Evolutionary conservation across 2,797 vertebrate species (phyloP), one percentile per base, ranked within the genome.

Genomic region (Pseudomugil tenellus): DNA sequence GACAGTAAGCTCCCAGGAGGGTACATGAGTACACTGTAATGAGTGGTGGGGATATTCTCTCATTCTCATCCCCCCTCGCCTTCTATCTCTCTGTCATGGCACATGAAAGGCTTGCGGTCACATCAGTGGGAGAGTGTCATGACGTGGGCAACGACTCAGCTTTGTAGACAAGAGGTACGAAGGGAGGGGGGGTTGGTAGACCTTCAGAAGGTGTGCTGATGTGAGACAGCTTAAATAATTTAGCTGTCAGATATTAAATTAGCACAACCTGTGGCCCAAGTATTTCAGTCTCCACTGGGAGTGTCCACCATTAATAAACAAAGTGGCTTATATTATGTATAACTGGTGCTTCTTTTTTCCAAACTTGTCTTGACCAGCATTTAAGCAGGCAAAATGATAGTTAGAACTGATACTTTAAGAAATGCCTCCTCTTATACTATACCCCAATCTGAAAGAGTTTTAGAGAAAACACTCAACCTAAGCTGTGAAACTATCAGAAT

Each of bases 221-320:
- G 90, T 87, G 88, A 91, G 80, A 64, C n/a, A 1, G 25, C 64
- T 81, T 93, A 74, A 89, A 92, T 92, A 89, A 92, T 93, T 93
- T 79, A 92, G 84, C 70, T 41, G n/a, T 80, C 68, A 78, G 79
- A 91, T 91, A 92, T 92, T 92, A 92, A 91, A 91, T 87, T 65
- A 39, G 39, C 56, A 76, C 69, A 16, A 85, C 75, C 73, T 49
- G 64, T 77, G 81, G 80, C 54, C 63, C 73, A 67, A 77, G 79
- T 79, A 84, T 78, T 76, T 31, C 62, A 49, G 51, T 70, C 76
- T 82, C 73, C 73, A 59, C 68, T 69, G 79, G 81, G 86, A 84
- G 80, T 67, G 75, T 74, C 77, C 54, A 37, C 25, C 86, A 91
- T 90, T 89, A 91, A 91, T 92, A 91, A 92, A 90, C 89, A 92